Evolutionary conservation across 2,113 vertebrate species (phyloP).

Genomic region (Terrapene triunguis): DNA sequence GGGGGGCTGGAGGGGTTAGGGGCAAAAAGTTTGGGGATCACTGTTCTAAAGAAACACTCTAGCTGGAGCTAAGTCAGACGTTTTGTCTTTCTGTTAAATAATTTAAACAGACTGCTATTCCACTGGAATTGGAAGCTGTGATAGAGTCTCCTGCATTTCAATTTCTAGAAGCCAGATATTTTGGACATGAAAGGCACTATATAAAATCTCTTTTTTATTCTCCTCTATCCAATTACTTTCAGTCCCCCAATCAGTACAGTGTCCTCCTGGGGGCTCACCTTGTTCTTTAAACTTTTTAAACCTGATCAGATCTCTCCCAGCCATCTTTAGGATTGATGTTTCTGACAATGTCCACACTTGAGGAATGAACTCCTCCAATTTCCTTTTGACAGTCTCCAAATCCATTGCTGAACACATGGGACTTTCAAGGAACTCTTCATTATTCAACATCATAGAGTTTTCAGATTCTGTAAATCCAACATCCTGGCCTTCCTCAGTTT

Average conservation of each 20-base stretch:
- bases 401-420: accelerated
- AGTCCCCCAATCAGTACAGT: background rate
- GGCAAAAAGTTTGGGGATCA: too few species aligned
- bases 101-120: background rate
- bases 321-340: constrained; percentile 67
- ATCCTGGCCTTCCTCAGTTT: background rate
- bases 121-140: background rate
- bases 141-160: background rate
- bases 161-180: background rate
- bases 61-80: too few species aligned
- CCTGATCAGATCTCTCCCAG: constrained; percentile 74
- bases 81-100: background rate
- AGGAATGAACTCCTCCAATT: constrained; percentile 82
- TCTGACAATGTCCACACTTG: constrained; percentile 55
- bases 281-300: constrained; percentile 79
- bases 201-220: background rate
- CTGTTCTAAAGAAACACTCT: background rate
- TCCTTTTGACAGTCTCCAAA: constrained; percentile 46
- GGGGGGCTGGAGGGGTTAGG: too few species aligned
- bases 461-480: background rate
- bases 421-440: background rate
- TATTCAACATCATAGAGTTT: background rate
- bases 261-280: constrained; percentile 64
- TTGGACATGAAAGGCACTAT: accelerated
- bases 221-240: background rate